Evolutionary conservation across 2,797 vertebrate species (phyloP).

Genomic region (Crenichthys baileyi): DNA sequence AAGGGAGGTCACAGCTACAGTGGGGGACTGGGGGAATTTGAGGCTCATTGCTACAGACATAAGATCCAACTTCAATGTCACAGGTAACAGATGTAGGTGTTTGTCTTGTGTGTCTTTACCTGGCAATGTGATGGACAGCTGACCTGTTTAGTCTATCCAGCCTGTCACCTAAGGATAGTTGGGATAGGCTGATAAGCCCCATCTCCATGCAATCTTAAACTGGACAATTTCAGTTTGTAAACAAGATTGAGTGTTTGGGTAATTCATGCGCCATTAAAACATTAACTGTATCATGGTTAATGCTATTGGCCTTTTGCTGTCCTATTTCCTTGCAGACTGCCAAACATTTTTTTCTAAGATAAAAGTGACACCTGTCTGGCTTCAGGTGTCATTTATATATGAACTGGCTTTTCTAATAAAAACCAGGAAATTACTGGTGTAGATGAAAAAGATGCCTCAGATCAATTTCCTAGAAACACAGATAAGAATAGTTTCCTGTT

Average conservation of each 20-base stretch:
- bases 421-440: background rate
- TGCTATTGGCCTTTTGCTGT: background rate
- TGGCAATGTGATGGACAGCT: background rate
- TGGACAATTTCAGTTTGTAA: background rate
- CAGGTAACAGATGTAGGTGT: background rate
- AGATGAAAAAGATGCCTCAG: background rate
- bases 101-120: background rate
- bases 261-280: background rate
- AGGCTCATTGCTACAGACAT: background rate
- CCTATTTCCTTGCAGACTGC: background rate
- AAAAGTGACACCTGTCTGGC: background rate
- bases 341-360: background rate
- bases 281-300: background rate
- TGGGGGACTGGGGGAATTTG: background rate
- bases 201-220: background rate
- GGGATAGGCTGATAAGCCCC: background rate
- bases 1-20: background rate
- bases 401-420: background rate
- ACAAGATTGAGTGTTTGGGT: background rate
- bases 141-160: background rate
- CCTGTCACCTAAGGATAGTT: no score
- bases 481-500: background rate
- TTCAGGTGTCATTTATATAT: background rate
- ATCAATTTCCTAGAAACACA: background rate
- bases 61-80: constrained; percentile 11